Base-by-base conservation (phyloP, 1,140 invertebrate genomes). In the Lasioglossum baleicum region DNA sequence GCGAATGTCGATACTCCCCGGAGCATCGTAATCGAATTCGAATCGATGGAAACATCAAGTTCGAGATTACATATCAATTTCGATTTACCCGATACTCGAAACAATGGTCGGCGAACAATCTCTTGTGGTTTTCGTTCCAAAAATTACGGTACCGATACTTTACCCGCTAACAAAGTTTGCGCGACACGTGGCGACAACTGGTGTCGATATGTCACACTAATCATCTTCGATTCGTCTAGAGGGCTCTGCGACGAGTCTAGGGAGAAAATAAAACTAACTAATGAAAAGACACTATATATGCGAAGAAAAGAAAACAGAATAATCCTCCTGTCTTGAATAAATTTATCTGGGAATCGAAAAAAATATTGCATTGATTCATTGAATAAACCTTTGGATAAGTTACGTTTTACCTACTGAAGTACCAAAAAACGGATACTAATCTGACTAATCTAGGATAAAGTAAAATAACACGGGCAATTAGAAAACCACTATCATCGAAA, bases 181-280 rank as follows among this genome's bases (percentile, higher is more conserved):
- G 22, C 35, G 7, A 48, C 22, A 63, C 1, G 65, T 85, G 40
- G 13, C 70, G 78, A 17, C 65, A 78, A 68, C 83, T 74, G 7
- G 17, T 58, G 65, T 4, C 11, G 0, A 1, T 7, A 26, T 2
- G 20, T 7, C 0, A 0, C 1, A 81, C 61, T 66, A 56, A 7
- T 48, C 35, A 35, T 35, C 35, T 35, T 35, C 35, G 35, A 35
- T 35, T 0, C 35, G 1, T 35, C 35, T 35, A 35, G 83, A 51
- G 48, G 53, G n/a, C 26, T 63, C 26, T 26, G 17, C 11, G n/a
- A 6, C 0, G 4, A 20, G 7, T 17, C 65, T 85, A 60, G 84
- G 48, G 63, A 35, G 7, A 56, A 79, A 85, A 67, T 26, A 11
- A 85, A 85, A 64, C 20, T 75, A 67, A 5, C 80, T 81, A 75